These are phyloP conservation scores for Anoplolepis gracilipes DNA, from an alignment of 1,140 invertebrate species.

Conservation along the genomic window DNA sequence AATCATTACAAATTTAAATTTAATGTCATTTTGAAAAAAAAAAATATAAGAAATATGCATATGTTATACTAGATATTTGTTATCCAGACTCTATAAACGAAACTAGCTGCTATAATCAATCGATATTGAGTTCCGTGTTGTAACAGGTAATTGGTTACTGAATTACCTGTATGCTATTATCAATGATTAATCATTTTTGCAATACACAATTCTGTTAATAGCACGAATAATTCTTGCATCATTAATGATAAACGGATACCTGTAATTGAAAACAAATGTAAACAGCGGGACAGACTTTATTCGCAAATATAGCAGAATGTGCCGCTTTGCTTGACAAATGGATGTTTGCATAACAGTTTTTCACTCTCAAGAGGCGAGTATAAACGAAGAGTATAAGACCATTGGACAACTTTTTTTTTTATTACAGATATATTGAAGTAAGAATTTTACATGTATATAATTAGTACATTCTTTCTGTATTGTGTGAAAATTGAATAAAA, in stretches of 20 bases:
- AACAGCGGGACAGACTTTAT: conserved; percentile 9
- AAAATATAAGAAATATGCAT: too few relatives aligned
- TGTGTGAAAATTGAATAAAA: neutral
- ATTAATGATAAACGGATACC: neutral
- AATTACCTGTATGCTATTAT: neutral
- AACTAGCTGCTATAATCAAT: neutral
- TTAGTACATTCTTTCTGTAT: neutral
- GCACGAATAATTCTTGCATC: neutral
- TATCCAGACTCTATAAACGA: too few relatives aligned
- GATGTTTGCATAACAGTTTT: neutral
- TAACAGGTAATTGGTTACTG: neutral
- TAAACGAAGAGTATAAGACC: neutral
- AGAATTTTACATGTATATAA: neutral
- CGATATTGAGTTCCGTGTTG: neutral
- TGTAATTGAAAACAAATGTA: neutral
- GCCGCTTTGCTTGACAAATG: conserved; percentile 1
- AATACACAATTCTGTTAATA: neutral
- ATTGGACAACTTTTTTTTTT: neutral
- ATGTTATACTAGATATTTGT: too few relatives aligned
- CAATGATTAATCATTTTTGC: neutral
- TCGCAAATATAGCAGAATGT: neutral
- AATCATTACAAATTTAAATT: conserved; percentile 16
- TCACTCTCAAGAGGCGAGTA: neutral
- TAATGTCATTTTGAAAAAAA: too few relatives aligned
- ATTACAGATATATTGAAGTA: neutral